phyloP scores from a whole-genome alignment of 2,113 vertebrate species.

The Natator depressus region DNA sequence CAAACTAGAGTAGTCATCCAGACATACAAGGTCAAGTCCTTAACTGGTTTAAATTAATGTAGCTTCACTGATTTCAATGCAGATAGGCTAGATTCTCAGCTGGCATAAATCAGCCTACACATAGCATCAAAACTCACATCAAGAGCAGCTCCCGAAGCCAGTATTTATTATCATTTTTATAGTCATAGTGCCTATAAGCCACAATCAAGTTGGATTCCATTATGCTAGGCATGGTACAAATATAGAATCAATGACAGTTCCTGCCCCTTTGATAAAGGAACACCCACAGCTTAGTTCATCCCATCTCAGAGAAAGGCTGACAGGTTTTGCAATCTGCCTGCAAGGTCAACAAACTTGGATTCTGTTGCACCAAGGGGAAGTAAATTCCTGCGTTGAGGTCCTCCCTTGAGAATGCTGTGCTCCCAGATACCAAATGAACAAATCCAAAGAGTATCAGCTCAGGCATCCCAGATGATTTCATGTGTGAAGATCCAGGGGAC shows the following conservation, averaged over 20 bases:
- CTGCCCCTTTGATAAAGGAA: slow-evolving; percentile 9
- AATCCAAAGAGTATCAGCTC: background rate
- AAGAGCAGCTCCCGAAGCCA: background rate
- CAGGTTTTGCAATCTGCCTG: background rate
- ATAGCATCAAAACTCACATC: background rate
- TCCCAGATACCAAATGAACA: background rate
- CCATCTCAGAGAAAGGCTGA: slow-evolving; percentile 8
- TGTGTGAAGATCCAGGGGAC: background rate
- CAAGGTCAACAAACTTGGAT: background rate
- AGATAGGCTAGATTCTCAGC: background rate
- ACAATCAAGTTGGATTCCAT: background rate
- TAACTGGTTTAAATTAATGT: background rate
- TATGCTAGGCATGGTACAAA: background rate
- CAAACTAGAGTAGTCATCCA: background rate
- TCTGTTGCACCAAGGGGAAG: background rate
- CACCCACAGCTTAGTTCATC: background rate
- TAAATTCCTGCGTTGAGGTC: background rate
- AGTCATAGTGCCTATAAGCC: background rate
- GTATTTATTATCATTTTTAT: background rate
- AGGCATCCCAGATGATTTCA: background rate
- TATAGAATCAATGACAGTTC: background rate
- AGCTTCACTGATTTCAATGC: background rate
- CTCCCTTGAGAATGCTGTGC: background rate
- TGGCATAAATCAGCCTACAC: background rate
- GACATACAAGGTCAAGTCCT: background rate